A percentile compares a stretch with the other conserved stretches of the same genome.
Evolutionary conservation across 2,113 vertebrate genomes (phyloP).

Genomic region (Gymnobelideus leadbeateri): DNA sequence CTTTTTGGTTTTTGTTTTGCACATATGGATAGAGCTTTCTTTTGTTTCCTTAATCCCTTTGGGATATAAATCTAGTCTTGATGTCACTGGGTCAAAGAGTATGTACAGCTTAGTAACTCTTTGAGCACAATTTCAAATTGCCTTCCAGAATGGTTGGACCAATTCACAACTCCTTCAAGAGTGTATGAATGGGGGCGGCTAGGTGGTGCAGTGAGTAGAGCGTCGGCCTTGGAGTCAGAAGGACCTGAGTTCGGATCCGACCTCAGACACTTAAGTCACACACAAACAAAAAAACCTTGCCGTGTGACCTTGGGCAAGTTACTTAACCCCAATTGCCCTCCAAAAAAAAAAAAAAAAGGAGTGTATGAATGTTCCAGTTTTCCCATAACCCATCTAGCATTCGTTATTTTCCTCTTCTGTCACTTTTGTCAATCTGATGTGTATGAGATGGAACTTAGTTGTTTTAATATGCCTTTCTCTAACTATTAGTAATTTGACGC

Average conservation of each 20-base stretch:
- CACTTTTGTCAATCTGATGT: neutral
- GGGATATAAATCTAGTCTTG: neutral
- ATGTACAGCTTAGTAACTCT: neutral
- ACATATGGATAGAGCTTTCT: neutral
- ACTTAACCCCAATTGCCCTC: no score
- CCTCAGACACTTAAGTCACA: no score
- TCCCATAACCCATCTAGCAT: neutral
- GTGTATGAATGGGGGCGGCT: no score
- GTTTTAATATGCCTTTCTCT: neutral
- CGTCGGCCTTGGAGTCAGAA: no score
- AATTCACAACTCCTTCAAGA: no score
- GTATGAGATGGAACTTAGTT: neutral
- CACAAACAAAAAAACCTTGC: no score
- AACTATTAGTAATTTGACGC: neutral
- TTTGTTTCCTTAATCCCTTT: neutral
- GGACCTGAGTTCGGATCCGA: no score
- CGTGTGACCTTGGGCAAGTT: no score
- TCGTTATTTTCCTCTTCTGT: neutral
- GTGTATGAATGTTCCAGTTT: neutral
- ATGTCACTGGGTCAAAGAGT: neutral
- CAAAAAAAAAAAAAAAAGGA: no score
- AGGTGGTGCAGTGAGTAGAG: no score
- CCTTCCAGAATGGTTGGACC: neutral
- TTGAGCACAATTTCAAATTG: neutral
- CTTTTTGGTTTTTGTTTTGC: neutral